Evolutionary conservation across 53 echinoderm and acorn worm genomes (phyloP), one percentile per base, ranked within the genome.

Genomic region (Antedon mediterranea): DNA sequence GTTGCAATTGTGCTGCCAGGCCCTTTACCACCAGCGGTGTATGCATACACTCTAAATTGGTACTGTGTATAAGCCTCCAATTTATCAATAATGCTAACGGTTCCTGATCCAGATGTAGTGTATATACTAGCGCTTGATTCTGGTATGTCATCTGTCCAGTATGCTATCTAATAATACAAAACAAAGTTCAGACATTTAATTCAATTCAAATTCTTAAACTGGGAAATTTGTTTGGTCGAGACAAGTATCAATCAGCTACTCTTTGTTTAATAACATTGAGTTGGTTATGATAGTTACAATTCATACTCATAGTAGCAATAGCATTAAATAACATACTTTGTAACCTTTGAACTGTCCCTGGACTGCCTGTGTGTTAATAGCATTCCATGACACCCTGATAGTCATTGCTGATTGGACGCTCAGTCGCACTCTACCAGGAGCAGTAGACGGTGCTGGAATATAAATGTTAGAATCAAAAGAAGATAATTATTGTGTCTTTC

Each of bases 341-440:
- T 98, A 98, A 3, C 98, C 98, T 32, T 80, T 33, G 4, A 98
- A 86, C 57, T 79, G 83, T 71, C 98, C 98, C 31, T 88, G 74
- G 34, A 98, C 84, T 30, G 71, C 78, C 2, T 26, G 26, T 3
- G 80, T 72, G 72, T 85, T 72, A 28, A 98, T 86, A 30, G 80
- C 86, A 44, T 41, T 84, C 98, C 98, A 98, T 8, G 81, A 30
- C 15, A 93, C 90, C 26, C 76, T 31, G 6, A 98, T 76, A 13
- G 78, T 18, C 2, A 82, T 76, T 9, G 77, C 78, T 28, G 90
- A 86, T 3, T 29, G 30, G 8, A 79, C 30, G 37, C 78, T 43
- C 26, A 83, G 86, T 27, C 72, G 28, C 18, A 98, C 86, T 3
- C 2, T 75, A 32, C 82, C 84, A 29, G 98, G 98, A 0, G 86